Conservation (phyloP, 2,888 invertebrate genomes). For the Tetranychus piercei region DNA sequence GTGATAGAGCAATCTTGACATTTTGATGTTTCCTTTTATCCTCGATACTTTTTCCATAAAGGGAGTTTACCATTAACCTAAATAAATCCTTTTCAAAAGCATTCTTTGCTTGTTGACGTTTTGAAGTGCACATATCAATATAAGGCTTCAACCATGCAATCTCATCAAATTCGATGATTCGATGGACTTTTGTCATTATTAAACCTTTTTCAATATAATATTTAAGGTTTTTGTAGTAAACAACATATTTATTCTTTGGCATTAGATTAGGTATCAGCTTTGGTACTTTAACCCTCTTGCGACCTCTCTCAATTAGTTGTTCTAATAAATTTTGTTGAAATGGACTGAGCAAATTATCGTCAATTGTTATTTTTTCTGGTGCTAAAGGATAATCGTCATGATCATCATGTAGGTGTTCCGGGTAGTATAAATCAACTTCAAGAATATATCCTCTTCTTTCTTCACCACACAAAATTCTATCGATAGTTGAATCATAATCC, state of each 20-base stretch:
- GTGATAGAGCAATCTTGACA: background rate
- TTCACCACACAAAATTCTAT: background rate
- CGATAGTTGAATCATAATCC: background rate
- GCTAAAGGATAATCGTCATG: constrained; percentile 7
- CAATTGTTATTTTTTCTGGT: background rate
- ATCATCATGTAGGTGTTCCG: constrained; percentile 6
- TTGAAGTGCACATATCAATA: constrained; percentile 24
- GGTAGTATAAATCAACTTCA: background rate
- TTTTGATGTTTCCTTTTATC: constrained; percentile 28
- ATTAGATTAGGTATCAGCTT: constrained; percentile 21
- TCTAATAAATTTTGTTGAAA: background rate
- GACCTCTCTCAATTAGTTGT: background rate
- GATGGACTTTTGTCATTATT: background rate
- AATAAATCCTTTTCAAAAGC: constrained; percentile 33
- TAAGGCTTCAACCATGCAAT: constrained; percentile 26
- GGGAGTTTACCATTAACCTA: constrained; percentile 31
- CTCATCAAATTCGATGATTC: background rate
- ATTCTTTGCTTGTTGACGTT: constrained; percentile 28
- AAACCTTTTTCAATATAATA: background rate
- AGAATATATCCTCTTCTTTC: background rate
- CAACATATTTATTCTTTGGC: constrained; percentile 19
- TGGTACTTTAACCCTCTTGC: no score
- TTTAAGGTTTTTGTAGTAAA: background rate
- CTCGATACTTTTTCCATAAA: constrained; percentile 32
- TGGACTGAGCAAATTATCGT: background rate